Evolutionary conservation across 53 echinoderm and acorn worm genomes (phyloP).

Genomic region (Arbacia lixula): DNA sequence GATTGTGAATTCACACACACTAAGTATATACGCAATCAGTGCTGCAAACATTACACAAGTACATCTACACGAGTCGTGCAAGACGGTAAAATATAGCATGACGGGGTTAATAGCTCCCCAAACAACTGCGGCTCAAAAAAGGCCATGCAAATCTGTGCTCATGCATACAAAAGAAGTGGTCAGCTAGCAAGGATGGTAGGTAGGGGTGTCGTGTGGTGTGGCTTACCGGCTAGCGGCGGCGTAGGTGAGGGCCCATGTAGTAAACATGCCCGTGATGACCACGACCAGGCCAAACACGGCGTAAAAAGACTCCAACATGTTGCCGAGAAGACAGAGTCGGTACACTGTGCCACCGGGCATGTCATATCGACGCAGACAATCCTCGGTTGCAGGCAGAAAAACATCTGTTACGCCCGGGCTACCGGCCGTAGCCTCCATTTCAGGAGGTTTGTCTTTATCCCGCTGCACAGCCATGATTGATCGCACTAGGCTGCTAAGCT

Average conservation of each 20-base stretch:
- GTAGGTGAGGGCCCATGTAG: constrained; percentile 9
- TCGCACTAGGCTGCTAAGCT: not conserved
- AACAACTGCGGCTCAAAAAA: no score
- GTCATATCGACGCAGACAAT: not conserved
- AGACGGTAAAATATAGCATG: not conserved
- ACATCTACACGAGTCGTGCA: not conserved
- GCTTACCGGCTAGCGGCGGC: constrained; percentile 19
- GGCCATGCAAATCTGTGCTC: not conserved
- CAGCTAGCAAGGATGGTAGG: not conserved
- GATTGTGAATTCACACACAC: not conserved
- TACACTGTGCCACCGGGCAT: constrained; percentile 20
- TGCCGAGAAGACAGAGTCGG: constrained; percentile 9
- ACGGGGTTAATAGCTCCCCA: not conserved
- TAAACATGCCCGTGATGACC: constrained; percentile 14
- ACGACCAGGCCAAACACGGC: constrained; percentile 20
- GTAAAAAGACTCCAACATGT: constrained; percentile 26
- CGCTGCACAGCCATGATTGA: constrained; percentile 1
- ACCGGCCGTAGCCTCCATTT: constrained; percentile 20
- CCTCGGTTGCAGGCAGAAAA: not conserved
- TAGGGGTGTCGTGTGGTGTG: not conserved
- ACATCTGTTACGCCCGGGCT: constrained; percentile 36
- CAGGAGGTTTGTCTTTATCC: constrained; percentile 26
- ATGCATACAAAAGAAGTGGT: not conserved
- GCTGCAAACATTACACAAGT: not conserved
- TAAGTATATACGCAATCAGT: not conserved